Evolutionary conservation across 1,140 invertebrate genomes (phyloP).

Genomic region (Diorhabda carinulata): DNA sequence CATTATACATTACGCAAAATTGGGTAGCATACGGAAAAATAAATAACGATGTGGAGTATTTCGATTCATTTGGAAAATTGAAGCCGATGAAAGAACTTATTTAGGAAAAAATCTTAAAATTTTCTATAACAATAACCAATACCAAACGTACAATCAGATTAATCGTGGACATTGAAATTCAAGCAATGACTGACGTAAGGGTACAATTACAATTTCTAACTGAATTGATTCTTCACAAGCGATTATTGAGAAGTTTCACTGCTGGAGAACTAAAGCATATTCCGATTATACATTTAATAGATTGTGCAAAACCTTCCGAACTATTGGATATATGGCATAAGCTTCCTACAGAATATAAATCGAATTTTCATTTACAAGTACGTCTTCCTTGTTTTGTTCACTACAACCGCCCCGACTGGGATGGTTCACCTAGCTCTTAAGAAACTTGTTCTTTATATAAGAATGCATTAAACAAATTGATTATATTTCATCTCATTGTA

Average conservation of each 20-base stretch:
- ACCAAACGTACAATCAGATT: conserved; percentile 25
- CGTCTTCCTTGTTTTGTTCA: neutral
- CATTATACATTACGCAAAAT: conserved; percentile 32
- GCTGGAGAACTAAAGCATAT: neutral
- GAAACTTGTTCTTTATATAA: neutral
- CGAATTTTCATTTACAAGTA: neutral
- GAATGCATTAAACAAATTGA: conserved; percentile 9
- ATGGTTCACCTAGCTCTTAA: neutral
- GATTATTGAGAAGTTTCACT: neutral
- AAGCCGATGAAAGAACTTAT: conserved; percentile 38
- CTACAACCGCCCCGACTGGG: no score
- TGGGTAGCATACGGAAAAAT: conserved; percentile 44
- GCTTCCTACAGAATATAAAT: neutral
- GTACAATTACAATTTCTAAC: neutral
- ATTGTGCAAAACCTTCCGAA: neutral
- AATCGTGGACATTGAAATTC: conserved; percentile 32
- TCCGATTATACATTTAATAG: neutral
- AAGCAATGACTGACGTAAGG: neutral
- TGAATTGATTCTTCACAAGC: neutral
- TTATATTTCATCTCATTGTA: no score
- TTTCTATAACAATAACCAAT: conserved; percentile 14
- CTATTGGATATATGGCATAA: no score
- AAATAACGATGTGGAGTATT: conserved; percentile 28
- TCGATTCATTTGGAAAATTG: conserved; percentile 41
- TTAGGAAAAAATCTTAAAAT: neutral